phyloP scores from a whole-genome alignment of 2,888 invertebrate genomes.

The Ischnus inquisitorius region DNA sequence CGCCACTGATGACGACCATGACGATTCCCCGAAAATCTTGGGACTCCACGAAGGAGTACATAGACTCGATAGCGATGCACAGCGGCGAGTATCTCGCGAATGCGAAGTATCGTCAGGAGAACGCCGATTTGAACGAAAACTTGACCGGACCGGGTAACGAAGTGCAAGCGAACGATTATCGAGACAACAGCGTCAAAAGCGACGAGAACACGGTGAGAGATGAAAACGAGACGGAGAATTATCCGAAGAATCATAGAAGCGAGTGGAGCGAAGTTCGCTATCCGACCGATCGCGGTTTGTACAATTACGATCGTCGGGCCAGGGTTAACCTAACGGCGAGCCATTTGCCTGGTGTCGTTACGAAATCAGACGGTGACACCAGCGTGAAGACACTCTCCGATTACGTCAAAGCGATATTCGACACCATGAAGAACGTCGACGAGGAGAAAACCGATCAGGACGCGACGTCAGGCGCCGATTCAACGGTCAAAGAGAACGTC shows the following conservation, averaged over 20 bases:
- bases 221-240: constrained; percentile 77
- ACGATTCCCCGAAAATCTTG: constrained; percentile 77
- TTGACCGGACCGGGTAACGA: constrained; percentile 73
- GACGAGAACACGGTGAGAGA: constrained; percentile 77
- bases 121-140: constrained; percentile 74
- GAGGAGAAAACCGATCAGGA: constrained; percentile 68
- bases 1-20: constrained; percentile 68
- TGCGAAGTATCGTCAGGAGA: constrained; percentile 64
- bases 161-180: constrained; percentile 44
- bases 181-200: constrained; percentile 67
- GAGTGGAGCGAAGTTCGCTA: constrained; percentile 83
- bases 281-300: constrained; percentile 69
- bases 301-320: constrained; percentile 56
- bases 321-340: constrained; percentile 54
- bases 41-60: constrained; percentile 83
- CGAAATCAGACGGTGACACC: constrained; percentile 65
- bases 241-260: constrained; percentile 82
- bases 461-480: constrained; percentile 54
- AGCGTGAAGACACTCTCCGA: constrained; percentile 77
- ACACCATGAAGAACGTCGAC: constrained; percentile 81
- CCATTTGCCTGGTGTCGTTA: constrained; percentile 67
- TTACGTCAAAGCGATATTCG: constrained; percentile 83
- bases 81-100: constrained; percentile 82
- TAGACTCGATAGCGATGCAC: constrained; percentile 81
- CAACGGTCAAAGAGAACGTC: constrained; percentile 9